Evolutionary conservation across 2,113 vertebrate genomes (phyloP).

Genomic region (Pomatorhinus ruficollis): DNA sequence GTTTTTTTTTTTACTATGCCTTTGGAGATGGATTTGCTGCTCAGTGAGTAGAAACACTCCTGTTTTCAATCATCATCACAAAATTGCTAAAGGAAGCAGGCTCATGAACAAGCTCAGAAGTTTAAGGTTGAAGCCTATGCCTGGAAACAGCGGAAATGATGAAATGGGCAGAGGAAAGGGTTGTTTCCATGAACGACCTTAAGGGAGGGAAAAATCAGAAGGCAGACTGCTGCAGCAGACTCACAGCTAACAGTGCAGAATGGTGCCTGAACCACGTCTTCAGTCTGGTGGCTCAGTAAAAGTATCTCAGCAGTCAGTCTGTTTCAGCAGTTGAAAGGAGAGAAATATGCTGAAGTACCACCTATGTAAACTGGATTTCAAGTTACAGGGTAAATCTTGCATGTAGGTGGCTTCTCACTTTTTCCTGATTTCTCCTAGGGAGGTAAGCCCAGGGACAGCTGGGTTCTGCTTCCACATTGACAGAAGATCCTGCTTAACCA

Average conservation of each 20-base stretch:
- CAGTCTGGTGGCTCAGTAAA: background rate
- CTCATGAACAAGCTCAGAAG: background rate
- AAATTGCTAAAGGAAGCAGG: constrained; percentile 10
- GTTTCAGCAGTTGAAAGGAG: background rate
- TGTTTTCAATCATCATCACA: constrained; percentile 52
- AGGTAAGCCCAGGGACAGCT: background rate
- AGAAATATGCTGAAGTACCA: background rate
- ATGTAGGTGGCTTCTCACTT: background rate
- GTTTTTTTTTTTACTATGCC: background rate
- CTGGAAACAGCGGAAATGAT: background rate
- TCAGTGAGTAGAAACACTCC: background rate
- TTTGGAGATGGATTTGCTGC: constrained; percentile 29
- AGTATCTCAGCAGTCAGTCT: background rate
- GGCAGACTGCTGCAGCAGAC: background rate
- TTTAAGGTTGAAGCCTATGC: background rate
- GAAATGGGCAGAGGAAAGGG: background rate
- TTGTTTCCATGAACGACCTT: background rate
- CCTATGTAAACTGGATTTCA: background rate
- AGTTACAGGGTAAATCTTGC: background rate
- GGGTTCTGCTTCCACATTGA: background rate
- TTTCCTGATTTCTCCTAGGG: background rate
- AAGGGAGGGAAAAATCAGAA: background rate
- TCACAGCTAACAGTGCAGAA: background rate
- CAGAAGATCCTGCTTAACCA: background rate
- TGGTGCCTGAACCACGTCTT: background rate